Evolutionary conservation across 1,140 invertebrate species (phyloP).

Genomic region (Eriocheir sinensis): DNA sequence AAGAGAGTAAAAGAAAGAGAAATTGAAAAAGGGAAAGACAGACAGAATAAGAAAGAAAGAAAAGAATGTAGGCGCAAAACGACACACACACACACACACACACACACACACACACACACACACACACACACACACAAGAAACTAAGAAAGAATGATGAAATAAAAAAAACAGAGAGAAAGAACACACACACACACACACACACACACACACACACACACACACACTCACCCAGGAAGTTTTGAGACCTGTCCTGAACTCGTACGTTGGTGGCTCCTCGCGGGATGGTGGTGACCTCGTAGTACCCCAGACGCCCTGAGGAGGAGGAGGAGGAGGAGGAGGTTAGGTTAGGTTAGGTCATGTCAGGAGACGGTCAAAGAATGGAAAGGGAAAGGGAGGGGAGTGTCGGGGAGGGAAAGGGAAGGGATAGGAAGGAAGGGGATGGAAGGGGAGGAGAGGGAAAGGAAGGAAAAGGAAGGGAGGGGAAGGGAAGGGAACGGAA

Average conservation of each 20-base stretch:
- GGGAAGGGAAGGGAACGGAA: too few species aligned
- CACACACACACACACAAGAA: too few species aligned
- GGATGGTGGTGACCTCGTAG: slow-evolving; percentile 83
- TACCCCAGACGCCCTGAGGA: slow-evolving; percentile 81
- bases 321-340: not conserved
- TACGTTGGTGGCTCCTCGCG: slow-evolving; percentile 83
- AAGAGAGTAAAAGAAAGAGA: slow-evolving; percentile 12
- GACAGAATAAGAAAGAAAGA: not conserved
- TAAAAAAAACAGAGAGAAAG: slow-evolving; percentile 27
- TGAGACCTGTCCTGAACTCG: slow-evolving; percentile 83
- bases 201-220: not conserved
- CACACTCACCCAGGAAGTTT: slow-evolving; percentile 78
- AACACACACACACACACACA: not conserved
- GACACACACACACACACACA: too few species aligned
- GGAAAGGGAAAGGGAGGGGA: too few species aligned
- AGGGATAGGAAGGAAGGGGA: too few species aligned
- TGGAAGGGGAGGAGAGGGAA: too few species aligned
- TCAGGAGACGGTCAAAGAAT: not conserved
- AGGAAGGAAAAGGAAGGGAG: too few species aligned
- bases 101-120: too few species aligned
- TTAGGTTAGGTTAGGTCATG: not conserved
- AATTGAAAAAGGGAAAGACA: slow-evolving; percentile 30
- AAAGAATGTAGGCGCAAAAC: too few species aligned
- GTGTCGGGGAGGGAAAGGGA: too few species aligned
- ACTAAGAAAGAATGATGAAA: not conserved